Conservation (phyloP, 1,140 invertebrate genomes). For the Lepidurus arcticus region DNA sequence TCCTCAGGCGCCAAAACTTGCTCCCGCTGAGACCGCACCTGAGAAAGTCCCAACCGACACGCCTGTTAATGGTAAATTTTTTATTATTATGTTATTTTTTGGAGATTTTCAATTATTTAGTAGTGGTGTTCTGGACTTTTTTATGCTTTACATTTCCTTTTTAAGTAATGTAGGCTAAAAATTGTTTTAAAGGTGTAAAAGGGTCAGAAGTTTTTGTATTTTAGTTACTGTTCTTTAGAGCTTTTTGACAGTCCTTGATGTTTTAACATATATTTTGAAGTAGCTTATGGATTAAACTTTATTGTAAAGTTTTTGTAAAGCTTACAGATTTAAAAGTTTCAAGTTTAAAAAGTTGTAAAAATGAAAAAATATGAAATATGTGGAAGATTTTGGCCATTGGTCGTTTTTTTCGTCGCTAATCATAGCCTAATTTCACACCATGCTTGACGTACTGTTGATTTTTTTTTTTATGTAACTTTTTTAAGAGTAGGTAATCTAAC, state of each 20-base stretch:
- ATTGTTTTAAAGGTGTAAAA: too few species aligned
- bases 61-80: constrained; percentile 22
- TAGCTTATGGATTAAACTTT: too few species aligned
- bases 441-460: neutral
- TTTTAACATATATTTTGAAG: too few species aligned
- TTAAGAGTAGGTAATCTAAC: neutral
- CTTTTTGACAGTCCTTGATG: too few species aligned
- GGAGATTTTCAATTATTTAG: neutral
- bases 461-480: constrained; percentile 4
- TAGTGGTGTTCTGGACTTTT: too few species aligned
- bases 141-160: too few species aligned
- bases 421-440: neutral
- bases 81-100: constrained; percentile 8
- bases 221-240: too few species aligned
- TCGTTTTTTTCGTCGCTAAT: neutral
- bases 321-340: neutral
- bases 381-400: neutral
- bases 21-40: neutral
- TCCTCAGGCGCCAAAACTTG: constrained; percentile 30
- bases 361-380: neutral
- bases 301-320: too few species aligned
- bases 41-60: neutral
- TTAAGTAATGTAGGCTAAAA: too few species aligned
- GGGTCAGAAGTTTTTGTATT: too few species aligned
- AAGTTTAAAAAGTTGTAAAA: neutral